Percentiles rank a stretch among this genome's conserved stretches.
phyloP scores from a whole-genome alignment of 2,888 invertebrate species.

The Cantharis rustica region DNA sequence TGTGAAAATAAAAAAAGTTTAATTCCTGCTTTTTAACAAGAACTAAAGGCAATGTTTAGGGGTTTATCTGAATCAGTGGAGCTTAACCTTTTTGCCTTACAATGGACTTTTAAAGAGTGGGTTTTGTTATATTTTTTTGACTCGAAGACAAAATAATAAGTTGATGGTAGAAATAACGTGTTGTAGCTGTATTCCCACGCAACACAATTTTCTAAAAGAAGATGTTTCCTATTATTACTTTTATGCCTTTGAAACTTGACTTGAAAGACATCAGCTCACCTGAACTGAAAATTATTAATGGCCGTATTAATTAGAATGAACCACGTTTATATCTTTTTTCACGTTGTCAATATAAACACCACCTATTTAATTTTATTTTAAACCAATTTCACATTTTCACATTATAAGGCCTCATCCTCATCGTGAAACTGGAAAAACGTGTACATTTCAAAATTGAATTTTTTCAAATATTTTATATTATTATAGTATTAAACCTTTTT shows the following conservation, averaged over 20 bases:
- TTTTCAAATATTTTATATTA: no score
- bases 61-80: background rate
- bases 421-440: no score
- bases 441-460: no score
- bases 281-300: background rate
- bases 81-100: background rate
- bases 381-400: no score
- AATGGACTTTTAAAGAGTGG: background rate
- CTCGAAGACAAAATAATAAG: background rate
- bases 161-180: background rate
- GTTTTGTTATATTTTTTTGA: background rate
- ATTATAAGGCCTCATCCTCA: no score
- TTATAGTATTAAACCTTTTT: no score
- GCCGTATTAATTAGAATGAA: no score
- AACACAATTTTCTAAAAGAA: background rate
- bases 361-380: no score
- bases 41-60: background rate
- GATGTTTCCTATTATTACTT: background rate
- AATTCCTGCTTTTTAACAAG: background rate
- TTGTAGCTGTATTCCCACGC: background rate
- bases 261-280: background rate
- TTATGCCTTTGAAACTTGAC: background rate
- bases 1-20: background rate
- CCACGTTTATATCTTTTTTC: no score
- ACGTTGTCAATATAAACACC: no score